Conservation (phyloP, 2,797 vertebrate species). For the Tadarida brasiliensis region DNA sequence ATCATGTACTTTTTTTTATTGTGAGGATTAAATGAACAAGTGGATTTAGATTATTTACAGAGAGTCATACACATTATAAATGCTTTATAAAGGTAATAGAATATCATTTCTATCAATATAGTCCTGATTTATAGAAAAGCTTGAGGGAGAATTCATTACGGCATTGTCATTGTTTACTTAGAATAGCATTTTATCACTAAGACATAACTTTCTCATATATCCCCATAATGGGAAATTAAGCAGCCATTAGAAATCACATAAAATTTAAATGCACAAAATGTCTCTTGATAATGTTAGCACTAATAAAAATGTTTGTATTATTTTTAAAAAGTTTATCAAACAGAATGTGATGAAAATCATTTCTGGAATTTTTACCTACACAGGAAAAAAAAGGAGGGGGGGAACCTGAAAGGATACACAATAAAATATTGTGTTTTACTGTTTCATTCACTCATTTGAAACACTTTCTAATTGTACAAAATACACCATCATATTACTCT, state of each 20-base stretch:
- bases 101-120: background rate
- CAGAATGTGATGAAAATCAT: background rate
- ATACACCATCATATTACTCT: background rate
- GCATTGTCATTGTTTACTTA: background rate
- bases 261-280: background rate
- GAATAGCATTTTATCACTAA: background rate
- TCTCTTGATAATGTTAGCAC: background rate
- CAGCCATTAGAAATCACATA: background rate
- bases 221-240: background rate
- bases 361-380: background rate
- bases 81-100: background rate
- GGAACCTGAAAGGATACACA: background rate
- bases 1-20: background rate
- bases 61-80: background rate
- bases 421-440: background rate
- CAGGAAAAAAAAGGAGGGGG: background rate
- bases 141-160: background rate
- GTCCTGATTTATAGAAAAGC: background rate
- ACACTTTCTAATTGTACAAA: background rate
- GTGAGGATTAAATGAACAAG: background rate
- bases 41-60: background rate
- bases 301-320: background rate
- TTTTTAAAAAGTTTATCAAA: background rate
- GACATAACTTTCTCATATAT: background rate
- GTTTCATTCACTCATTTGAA: background rate